Conservation (phyloP, 2,888 invertebrate genomes). For the Calameuta pallipes region DNA sequence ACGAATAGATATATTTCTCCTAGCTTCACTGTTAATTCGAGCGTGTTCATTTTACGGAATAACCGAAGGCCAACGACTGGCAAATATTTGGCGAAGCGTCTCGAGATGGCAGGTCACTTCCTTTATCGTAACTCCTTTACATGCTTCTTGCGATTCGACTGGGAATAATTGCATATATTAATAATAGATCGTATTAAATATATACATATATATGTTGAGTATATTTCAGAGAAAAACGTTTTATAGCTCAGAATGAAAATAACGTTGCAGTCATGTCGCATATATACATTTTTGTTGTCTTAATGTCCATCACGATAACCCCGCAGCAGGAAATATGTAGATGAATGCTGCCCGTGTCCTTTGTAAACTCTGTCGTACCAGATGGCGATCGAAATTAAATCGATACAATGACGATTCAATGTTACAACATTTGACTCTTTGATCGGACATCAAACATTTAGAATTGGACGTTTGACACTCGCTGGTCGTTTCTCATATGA, state of each 20-base stretch:
- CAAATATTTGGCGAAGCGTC: neutral
- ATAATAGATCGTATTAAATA: neutral
- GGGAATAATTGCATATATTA: neutral
- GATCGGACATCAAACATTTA: neutral
- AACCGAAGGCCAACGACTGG: neutral
- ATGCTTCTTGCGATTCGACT: neutral
- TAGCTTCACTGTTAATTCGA: neutral
- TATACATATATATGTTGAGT: neutral
- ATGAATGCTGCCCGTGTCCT: neutral
- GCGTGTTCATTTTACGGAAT: neutral
- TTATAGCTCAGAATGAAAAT: neutral
- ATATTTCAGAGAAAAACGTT: neutral
- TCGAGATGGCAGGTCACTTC: neutral
- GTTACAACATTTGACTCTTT: conserved; percentile 31
- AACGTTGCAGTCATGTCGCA: neutral
- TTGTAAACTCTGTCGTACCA: neutral
- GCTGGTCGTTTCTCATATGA: neutral
- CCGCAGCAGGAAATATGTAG: neutral
- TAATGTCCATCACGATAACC: neutral
- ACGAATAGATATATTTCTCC: neutral
- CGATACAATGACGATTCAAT: conserved; percentile 35
- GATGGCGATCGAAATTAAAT: conserved; percentile 30
- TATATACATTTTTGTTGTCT: neutral
- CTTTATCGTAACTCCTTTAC: neutral
- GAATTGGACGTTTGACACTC: neutral